Evolutionary conservation across 1,140 invertebrate genomes (phyloP), one percentile per base, ranked within the genome.

Genomic region (Calliphora vicina): DNA sequence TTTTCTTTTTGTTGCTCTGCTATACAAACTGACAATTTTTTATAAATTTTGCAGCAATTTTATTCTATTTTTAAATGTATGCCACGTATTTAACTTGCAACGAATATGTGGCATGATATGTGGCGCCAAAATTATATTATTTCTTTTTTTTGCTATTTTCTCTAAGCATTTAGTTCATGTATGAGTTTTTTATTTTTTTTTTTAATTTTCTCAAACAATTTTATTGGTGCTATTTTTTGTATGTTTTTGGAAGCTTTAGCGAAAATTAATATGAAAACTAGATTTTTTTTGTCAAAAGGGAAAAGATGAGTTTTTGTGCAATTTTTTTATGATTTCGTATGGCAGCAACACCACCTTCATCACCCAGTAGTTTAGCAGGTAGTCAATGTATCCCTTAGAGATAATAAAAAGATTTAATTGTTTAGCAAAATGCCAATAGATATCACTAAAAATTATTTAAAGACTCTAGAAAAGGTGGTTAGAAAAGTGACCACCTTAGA

Each of bases 221-320:
- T 78, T 78, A 78, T 78, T 43, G 74, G 20, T 12, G 35, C 23
- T 25, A 25, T 23, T 78, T 78, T 23, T 13, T 57, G 15, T 76
- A 15, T 35, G n/a, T n/a, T 78, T 20, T 43, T 25, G 35, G 35
- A 45, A 78, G 74, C 74, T 45, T 78, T 78, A 78, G 74, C n/a
- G 74, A 23, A 78, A 78, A 78, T 78, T 78, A 78, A 78, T 78
- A 78, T 43, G 35, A 78, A 78, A 78, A 23, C n/a, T 67, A 67
- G 13, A 50, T 50, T 50, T 50, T 45, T 50, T 43, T 61, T 61
- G n/a, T 17, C 15, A 57, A 35, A 35, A 35, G 6, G 35, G 23
- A 26, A 72, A 72, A 13, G 71, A 20, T 72, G 67, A 72, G 50
- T 57, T 17, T 35, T n/a, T n/a, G n/a, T 35, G 35, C 35, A 2